phyloP scores from a whole-genome alignment of 2,113 vertebrate genomes.

The Camelus dromedarius region DNA sequence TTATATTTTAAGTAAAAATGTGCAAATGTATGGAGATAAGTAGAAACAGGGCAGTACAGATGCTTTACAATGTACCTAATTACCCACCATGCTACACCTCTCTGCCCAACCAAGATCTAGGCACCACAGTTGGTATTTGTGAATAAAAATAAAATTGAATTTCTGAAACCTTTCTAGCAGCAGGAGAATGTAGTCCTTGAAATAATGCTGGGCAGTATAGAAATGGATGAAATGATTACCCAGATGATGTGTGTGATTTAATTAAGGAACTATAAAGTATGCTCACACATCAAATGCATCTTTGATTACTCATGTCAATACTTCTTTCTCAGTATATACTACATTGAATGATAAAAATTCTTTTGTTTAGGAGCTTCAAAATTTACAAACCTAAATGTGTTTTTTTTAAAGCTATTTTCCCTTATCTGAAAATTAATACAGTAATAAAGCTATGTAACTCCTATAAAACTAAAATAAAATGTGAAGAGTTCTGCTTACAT shows the following conservation, averaged over 20 bases:
- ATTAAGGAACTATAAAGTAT: not conserved
- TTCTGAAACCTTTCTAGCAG: conserved; percentile 17
- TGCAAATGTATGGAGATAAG: not conserved
- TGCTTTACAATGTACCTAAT: not conserved
- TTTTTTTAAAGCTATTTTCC: not conserved
- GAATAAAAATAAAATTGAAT: conserved; percentile 27
- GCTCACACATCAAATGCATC: not conserved
- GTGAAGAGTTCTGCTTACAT: not conserved
- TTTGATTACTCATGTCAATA: not conserved
- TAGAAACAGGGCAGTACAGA: conserved; percentile 1
- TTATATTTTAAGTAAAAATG: conserved; percentile 7
- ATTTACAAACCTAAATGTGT: not conserved
- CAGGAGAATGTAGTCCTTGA: not conserved
- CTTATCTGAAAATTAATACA: not conserved
- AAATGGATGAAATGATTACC: not conserved
- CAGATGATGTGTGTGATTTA: not conserved
- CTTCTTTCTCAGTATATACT: not conserved
- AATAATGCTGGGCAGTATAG: not conserved
- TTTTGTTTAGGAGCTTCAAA: conserved; percentile 37
- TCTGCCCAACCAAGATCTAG: not conserved
- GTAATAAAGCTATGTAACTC: not conserved
- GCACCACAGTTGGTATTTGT: not conserved
- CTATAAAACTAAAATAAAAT: conserved; percentile 10
- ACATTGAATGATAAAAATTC: not conserved
- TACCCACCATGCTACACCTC: not conserved